Evolutionary conservation across 2,797 vertebrate genomes (phyloP).

Genomic region (Emydoidea blandingii): DNA sequence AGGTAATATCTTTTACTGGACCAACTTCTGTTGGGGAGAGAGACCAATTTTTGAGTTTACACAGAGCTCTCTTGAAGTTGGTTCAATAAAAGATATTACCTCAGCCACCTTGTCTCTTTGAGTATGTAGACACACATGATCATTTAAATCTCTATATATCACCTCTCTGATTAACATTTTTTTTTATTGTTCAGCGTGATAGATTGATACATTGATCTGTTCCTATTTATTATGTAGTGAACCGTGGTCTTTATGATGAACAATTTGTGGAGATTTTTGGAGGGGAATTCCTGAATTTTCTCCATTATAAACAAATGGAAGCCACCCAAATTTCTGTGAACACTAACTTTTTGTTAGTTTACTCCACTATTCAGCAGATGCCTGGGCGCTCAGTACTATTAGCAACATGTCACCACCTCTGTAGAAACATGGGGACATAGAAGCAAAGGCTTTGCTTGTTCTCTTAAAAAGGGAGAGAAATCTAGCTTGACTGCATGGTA

Average conservation of each 20-base stretch:
- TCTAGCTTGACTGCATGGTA: conserved; percentile 69
- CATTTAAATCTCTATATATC: neutral
- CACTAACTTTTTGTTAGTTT: neutral
- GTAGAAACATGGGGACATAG: conserved; percentile 28
- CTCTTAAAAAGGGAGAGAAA: conserved; percentile 31
- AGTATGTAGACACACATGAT: neutral
- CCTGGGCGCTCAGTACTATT: neutral
- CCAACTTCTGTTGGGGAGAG: neutral
- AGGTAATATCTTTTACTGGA: neutral
- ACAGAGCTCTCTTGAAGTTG: neutral
- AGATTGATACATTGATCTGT: neutral
- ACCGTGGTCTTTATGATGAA: neutral
- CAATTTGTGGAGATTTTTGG: neutral
- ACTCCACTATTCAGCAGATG: conserved; percentile 16
- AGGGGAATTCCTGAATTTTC: neutral
- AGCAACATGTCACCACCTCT: neutral
- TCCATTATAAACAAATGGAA: neutral
- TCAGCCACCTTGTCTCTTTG: neutral
- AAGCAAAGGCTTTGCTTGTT: conserved; percentile 38
- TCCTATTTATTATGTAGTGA: neutral
- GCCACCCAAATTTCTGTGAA: fast-evolving
- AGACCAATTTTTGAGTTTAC: neutral
- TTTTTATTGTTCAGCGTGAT: neutral
- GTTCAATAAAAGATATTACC: neutral
- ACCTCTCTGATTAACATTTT: neutral